Conservation (phyloP, 2,888 invertebrate genomes). For the Choristoneura rosaceana region DNA sequence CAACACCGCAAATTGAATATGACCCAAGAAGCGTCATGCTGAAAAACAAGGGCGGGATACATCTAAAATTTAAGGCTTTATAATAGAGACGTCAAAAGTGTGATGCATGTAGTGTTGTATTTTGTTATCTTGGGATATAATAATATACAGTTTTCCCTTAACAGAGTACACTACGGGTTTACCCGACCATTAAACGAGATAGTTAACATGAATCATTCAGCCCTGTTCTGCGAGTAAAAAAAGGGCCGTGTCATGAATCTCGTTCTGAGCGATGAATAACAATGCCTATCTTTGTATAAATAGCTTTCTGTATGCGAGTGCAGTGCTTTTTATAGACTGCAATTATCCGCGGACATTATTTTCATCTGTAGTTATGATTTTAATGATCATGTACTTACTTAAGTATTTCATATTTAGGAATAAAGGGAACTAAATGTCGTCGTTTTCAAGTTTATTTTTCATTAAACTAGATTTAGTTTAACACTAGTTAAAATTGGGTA, state of each 20-base stretch:
- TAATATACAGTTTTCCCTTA: background rate
- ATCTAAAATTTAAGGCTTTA: slow-evolving; percentile 65
- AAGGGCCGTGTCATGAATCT: slow-evolving; percentile 30
- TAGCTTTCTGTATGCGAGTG: background rate
- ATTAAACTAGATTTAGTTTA: too few relatives aligned
- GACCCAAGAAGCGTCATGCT: slow-evolving; percentile 79
- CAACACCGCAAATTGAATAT: slow-evolving; percentile 71
- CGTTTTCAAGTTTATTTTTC: too few relatives aligned
- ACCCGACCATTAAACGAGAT: slow-evolving; percentile 25
- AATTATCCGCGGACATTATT: background rate
- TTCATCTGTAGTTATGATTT: slow-evolving; percentile 1
- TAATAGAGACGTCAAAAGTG: slow-evolving; percentile 22
- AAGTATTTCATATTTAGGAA: background rate
- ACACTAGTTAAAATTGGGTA: background rate
- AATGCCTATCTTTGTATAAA: slow-evolving; percentile 5
- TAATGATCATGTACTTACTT: slow-evolving; percentile 10
- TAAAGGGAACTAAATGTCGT: background rate
- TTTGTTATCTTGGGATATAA: background rate
- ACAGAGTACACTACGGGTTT: slow-evolving; percentile 10
- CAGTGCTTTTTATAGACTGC: background rate
- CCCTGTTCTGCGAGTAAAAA: slow-evolving; percentile 9
- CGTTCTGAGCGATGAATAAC: slow-evolving; percentile 6
- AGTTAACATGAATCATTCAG: slow-evolving; percentile 19
- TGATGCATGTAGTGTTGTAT: slow-evolving; percentile 10
- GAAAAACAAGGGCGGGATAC: slow-evolving; percentile 80